Conservation (phyloP, 1,140 invertebrate species). For the Polypedilum pembai region DNA sequence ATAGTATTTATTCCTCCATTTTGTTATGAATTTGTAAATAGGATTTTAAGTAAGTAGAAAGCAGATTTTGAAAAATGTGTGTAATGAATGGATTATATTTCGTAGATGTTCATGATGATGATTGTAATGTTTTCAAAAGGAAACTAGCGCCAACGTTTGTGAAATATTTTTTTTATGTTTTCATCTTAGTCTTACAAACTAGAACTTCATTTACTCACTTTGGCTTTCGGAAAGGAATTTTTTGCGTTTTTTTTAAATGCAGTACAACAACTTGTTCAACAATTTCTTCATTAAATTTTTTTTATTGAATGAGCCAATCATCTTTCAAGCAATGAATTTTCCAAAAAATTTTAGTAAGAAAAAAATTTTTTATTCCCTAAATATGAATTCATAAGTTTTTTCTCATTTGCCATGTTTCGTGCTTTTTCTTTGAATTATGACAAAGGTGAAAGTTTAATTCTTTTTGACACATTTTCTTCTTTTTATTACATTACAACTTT, state of each 20-base stretch:
- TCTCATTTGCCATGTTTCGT: background rate
- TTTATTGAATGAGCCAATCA: background rate
- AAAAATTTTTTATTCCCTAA: background rate
- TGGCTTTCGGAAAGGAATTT: background rate
- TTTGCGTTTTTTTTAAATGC: background rate
- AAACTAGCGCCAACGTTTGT: too few relatives aligned
- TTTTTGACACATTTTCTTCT: too few relatives aligned
- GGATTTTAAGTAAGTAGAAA: background rate
- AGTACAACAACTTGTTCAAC: background rate
- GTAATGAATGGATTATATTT: too few relatives aligned
- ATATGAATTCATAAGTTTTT: background rate
- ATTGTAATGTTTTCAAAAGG: too few relatives aligned
- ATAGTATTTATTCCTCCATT: background rate
- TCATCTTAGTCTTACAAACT: background rate
- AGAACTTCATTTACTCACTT: background rate
- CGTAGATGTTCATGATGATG: too few relatives aligned
- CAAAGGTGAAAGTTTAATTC: too few relatives aligned
- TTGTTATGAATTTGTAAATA: background rate
- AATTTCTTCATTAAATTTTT: background rate
- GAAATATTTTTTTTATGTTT: too few relatives aligned
- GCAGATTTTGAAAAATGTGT: background rate
- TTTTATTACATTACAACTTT: too few relatives aligned
- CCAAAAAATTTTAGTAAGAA: background rate
- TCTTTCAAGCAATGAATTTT: background rate
- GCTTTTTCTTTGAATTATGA: background rate